Conservation (phyloP, 2,888 invertebrate species). For the Acheta domesticus region DNA sequence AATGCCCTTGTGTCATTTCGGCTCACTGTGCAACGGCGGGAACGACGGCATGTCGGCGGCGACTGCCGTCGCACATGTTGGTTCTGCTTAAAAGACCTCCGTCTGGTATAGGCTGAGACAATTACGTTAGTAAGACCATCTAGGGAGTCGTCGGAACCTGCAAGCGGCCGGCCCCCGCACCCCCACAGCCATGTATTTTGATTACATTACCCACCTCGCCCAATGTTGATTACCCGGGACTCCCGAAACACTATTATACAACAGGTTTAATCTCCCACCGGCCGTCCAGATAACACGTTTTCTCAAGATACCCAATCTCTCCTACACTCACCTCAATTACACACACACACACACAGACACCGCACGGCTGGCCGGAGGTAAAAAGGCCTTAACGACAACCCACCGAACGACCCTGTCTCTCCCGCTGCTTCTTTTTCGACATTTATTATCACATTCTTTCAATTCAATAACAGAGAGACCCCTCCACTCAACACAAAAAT, state of each 20-base stretch:
- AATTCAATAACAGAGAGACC: background rate
- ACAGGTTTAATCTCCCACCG: background rate
- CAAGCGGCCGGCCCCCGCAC: background rate
- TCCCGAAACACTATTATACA: conserved; percentile 9
- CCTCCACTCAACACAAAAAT: background rate
- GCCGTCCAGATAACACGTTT: conserved; percentile 1
- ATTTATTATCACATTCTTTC: conserved; percentile 18
- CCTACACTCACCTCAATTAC: conserved; percentile 11
- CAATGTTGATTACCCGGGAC: background rate
- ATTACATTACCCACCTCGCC: conserved; percentile 12
- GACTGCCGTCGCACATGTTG: background rate
- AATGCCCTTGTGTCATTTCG: too few species aligned
- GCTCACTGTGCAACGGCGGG: too few species aligned
- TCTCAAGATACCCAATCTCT: conserved; percentile 18
- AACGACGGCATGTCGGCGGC: background rate
- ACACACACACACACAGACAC: background rate
- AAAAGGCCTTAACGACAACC: background rate
- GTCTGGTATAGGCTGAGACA: background rate
- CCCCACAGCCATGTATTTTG: background rate
- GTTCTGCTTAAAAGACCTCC: background rate
- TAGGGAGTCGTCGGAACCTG: background rate
- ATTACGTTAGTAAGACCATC: conserved; percentile 9
- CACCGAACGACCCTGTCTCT: background rate
- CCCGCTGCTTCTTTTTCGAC: background rate
- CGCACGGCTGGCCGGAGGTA: background rate